Evolutionary conservation across 2,797 vertebrate species (phyloP), one percentile per base, ranked within the genome.

Genomic region (Pseudochirops cupreus): DNA sequence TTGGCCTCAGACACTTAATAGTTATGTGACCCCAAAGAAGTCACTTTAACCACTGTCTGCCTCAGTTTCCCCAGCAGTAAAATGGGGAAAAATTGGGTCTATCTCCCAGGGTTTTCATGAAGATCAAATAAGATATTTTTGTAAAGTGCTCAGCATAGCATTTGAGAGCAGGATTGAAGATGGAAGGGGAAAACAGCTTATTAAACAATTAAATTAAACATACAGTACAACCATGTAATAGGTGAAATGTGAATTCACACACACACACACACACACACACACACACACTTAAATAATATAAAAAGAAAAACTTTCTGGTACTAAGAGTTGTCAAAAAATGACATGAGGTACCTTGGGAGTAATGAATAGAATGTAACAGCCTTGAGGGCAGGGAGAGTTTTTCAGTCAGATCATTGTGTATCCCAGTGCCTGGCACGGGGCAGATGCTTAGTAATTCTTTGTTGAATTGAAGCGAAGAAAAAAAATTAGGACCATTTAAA

Each of bases 401-500:
- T 62, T 56, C 55, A 6, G 55, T 92, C 67, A 39, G 4, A 39
- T 92, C 90, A 50, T 0, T 24, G 39, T 54, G 28, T 3, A 26
- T 33, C 28, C 4, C 1, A 31, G 21, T 33, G 1, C 18, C 92
- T 90, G 57, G 87, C 91, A 82, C 0, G 18, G 74, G 33, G 14
- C 55, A 7, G 67, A 6, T 91, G 62, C 82, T 94, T 67, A 90
- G n/a, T 26, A 53, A 93, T 91, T 46, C 29, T 91, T 58, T 93
- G 93, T 92, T 52, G 12, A 91, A 93, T 4, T 74, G 33, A n/a
- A 62, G 5, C 2, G 9, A 62, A 62, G 33, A 9, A 18, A 16
- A 46, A 39, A 87, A 87, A 46, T 46, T 87, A 87, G 39, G 39
- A 26, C 39, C 24, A 50, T 87, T 87, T 26, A 87, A 50, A 18